Conservation (phyloP, 2,888 invertebrate genomes). For the Unio delphinus region DNA sequence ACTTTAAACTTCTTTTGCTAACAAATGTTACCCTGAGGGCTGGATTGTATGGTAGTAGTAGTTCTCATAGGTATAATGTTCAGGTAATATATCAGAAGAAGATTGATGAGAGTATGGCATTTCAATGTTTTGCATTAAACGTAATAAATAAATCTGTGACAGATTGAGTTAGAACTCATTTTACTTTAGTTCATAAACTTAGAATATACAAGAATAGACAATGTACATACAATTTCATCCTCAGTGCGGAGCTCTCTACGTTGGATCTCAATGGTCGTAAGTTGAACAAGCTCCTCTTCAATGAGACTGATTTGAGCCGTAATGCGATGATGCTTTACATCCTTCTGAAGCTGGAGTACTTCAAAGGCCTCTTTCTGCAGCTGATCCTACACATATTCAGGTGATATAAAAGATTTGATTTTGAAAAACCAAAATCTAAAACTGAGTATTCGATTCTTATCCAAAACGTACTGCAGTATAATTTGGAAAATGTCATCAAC, state of each 20-base stretch:
- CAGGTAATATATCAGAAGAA: too few species aligned
- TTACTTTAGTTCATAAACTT: too few species aligned
- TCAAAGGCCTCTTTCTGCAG: constrained; percentile 69
- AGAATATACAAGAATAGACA: too few species aligned
- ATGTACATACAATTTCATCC: constrained; percentile 53
- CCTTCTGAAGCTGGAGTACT: constrained; percentile 65
- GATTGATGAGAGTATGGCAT: too few species aligned
- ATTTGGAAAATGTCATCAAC: background rate
- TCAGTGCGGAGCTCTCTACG: constrained; percentile 50
- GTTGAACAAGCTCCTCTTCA: constrained; percentile 64
- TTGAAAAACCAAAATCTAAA: background rate
- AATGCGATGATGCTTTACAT: constrained; percentile 63
- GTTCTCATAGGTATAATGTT: too few species aligned
- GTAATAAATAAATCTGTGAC: too few species aligned
- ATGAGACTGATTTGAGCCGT: constrained; percentile 65
- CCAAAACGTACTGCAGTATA: background rate
- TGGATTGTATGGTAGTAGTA: too few species aligned
- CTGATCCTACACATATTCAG: constrained; percentile 54
- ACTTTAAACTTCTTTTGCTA: too few species aligned
- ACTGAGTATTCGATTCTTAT: background rate
- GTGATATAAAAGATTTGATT: background rate
- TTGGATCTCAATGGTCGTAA: constrained; percentile 65
- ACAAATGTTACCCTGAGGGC: too few species aligned
- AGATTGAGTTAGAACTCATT: too few species aligned
- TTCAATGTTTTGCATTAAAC: too few species aligned